Evolutionary conservation across 2,113 vertebrate genomes (phyloP).

Genomic region (Gadus chalcogrammus): DNA sequence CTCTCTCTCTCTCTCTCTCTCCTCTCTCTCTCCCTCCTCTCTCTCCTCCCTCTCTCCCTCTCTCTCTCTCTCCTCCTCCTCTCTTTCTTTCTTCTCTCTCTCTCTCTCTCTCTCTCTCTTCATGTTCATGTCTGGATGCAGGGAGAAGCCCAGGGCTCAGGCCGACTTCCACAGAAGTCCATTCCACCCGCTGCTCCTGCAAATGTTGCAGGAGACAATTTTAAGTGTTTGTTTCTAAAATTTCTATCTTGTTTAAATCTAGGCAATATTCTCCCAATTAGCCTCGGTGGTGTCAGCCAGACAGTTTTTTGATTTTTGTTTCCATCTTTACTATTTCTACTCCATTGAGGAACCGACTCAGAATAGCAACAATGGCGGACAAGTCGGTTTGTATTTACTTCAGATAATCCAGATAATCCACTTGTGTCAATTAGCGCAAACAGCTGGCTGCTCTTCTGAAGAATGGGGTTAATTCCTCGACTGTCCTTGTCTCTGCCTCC

Average conservation of each 20-base stretch:
- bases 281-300: slow-evolving; percentile 16
- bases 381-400: slow-evolving; percentile 39
- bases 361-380: slow-evolving; percentile 22
- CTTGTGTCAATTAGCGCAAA: slow-evolving; percentile 37
- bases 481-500: not conserved
- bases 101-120: too few relatives aligned
- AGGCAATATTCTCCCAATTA: slow-evolving; percentile 39
- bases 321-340: not conserved
- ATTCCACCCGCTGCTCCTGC: not conserved
- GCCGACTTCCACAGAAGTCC: not conserved
- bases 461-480: slow-evolving; percentile 7
- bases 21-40: too few relatives aligned
- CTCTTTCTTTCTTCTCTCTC: too few relatives aligned
- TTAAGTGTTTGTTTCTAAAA: not conserved
- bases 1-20: not conserved
- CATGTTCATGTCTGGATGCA: too few relatives aligned
- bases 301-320: not conserved
- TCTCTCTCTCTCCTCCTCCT: too few relatives aligned
- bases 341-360: slow-evolving; percentile 6
- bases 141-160: too few relatives aligned
- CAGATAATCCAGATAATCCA: slow-evolving; percentile 29
- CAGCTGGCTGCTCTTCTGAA: slow-evolving; percentile 17
- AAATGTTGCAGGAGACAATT: not conserved
- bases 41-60: too few relatives aligned
- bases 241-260: slow-evolving; percentile 3